Evolutionary conservation across 2,797 vertebrate genomes (phyloP).

Genomic region (Mormyrops boulengeri): DNA sequence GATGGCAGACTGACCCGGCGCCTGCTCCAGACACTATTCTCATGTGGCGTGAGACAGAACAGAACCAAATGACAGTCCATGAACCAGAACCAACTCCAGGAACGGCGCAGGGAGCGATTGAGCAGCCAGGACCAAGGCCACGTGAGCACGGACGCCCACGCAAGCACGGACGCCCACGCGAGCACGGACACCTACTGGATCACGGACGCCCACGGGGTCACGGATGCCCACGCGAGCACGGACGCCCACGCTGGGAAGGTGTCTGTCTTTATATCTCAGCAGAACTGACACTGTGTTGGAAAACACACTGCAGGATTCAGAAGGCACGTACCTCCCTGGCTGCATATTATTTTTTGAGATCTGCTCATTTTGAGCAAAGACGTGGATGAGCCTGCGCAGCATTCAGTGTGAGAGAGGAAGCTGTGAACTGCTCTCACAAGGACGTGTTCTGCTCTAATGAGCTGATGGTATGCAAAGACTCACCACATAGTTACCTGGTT

Average conservation of each 20-base stretch:
- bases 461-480: background rate
- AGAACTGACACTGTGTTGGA: background rate
- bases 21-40: background rate
- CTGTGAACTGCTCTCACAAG: background rate
- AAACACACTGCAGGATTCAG: background rate
- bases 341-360: background rate
- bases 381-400: background rate
- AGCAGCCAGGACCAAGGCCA: background rate
- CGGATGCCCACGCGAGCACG: background rate
- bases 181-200: too few relatives aligned
- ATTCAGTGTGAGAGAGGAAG: background rate
- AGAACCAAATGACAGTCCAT: background rate
- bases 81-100: background rate
- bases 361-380: background rate
- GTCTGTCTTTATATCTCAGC: background rate
- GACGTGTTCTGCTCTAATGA: background rate
- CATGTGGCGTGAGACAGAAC: background rate
- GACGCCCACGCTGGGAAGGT: background rate
- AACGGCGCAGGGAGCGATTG: background rate
- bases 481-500: background rate
- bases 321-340: background rate
- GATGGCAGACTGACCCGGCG: background rate
- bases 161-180: background rate
- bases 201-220: background rate
- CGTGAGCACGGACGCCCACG: background rate